phyloP scores from a whole-genome alignment of 2,113 vertebrate genomes.

The Chaenocephalus aceratus region DNA sequence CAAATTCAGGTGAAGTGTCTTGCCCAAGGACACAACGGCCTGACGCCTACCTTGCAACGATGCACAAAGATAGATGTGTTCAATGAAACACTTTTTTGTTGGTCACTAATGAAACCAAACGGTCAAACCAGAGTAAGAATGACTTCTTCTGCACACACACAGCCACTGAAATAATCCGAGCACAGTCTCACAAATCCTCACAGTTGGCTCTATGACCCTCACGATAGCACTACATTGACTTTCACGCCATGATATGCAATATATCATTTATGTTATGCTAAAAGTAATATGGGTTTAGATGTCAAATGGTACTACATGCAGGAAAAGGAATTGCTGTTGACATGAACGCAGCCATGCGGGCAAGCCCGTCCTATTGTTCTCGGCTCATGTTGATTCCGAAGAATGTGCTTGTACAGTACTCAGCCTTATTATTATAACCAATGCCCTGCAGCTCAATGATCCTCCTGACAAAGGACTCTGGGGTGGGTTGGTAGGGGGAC shows the following conservation, averaged over 20 bases:
- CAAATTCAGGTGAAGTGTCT: too few relatives aligned
- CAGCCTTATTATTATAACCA: constrained; percentile 75
- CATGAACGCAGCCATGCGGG: constrained; percentile 56
- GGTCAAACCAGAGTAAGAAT: constrained; percentile 26
- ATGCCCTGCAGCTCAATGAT: constrained; percentile 70
- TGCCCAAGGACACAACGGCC: too few relatives aligned
- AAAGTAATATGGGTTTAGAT: constrained; percentile 49
- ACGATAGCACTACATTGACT: not conserved
- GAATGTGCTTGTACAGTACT: constrained; percentile 57
- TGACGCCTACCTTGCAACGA: not conserved
- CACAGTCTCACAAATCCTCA: not conserved
- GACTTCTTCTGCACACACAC: not conserved
- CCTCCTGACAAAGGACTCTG: constrained; percentile 61
- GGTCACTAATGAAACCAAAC: constrained; percentile 43
- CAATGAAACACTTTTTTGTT: constrained; percentile 5
- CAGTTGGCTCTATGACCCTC: not conserved
- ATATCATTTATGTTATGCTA: constrained; percentile 39
- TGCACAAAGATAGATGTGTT: not conserved
- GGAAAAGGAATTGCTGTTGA: constrained; percentile 55
- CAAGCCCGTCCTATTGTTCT: constrained; percentile 62
- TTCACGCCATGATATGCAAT: not conserved
- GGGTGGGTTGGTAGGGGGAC: constrained; percentile 42
- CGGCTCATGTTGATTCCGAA: constrained; percentile 45
- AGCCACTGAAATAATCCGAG: not conserved
- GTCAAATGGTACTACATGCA: constrained; percentile 34